These are phyloP conservation scores for Heterotis niloticus DNA, from an alignment of 2,113 vertebrate species.

Conservation along the genomic window DNA sequence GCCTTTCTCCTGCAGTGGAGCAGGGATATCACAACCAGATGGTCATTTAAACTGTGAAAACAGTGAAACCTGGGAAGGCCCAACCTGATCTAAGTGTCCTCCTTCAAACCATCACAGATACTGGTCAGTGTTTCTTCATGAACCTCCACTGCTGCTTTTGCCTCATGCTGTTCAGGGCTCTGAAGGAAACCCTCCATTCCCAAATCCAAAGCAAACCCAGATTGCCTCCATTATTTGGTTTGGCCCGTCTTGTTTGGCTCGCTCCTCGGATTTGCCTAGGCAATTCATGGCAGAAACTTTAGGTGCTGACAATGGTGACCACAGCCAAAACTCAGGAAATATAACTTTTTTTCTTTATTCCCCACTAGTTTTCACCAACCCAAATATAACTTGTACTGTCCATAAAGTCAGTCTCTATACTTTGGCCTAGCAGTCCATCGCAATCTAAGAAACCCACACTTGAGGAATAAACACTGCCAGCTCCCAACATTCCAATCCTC, in stretches of 20 bases:
- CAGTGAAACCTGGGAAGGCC: background rate
- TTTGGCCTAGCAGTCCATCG: background rate
- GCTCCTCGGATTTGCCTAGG: too few relatives aligned
- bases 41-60: background rate
- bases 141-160: too few relatives aligned
- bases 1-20: background rate
- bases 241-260: slow-evolving; percentile 30
- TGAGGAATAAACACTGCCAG: too few relatives aligned
- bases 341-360: slow-evolving; percentile 21
- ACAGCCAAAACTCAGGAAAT: too few relatives aligned
- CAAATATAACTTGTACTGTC: too few relatives aligned
- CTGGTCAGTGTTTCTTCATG: too few relatives aligned
- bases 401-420: slow-evolving; percentile 15
- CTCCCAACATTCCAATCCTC: too few relatives aligned
- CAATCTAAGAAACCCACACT: too few relatives aligned
- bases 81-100: background rate
- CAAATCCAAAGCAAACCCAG: slow-evolving; percentile 23
- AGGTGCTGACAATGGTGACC: too few relatives aligned
- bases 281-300: too few relatives aligned
- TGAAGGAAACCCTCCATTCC: background rate
- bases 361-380: background rate
- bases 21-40: background rate
- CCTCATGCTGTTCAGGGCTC: background rate
- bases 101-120: background rate
- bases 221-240: slow-evolving; percentile 42